Evolutionary conservation across 2,888 invertebrate genomes (phyloP).

Genomic region (Trichopoda pennipes): DNA sequence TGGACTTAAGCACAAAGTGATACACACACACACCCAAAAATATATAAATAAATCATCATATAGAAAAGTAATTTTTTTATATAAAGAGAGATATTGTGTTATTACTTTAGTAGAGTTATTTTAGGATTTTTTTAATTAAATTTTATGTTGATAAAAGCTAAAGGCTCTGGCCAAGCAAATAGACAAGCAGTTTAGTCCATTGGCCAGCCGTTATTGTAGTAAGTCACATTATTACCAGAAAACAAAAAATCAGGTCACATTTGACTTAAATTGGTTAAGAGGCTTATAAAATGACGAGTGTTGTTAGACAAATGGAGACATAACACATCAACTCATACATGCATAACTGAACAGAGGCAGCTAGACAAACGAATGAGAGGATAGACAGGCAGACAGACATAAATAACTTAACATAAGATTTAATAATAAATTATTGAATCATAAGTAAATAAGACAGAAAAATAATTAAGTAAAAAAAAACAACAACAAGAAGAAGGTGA

Average conservation of each 20-base stretch:
- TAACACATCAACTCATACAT: slow-evolving; percentile 7
- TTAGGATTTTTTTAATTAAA: slow-evolving; percentile 57
- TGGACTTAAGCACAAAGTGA: slow-evolving; percentile 19
- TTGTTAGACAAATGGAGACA: slow-evolving; percentile 59
- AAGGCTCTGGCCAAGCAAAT: slow-evolving; percentile 29
- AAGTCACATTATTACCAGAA: slow-evolving; percentile 29
- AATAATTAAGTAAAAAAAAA: background rate
- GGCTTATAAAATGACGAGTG: slow-evolving; percentile 59
- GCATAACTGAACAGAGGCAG: slow-evolving; percentile 10
- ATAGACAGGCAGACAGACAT: background rate
- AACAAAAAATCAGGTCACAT: slow-evolving; percentile 67
- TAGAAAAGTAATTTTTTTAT: background rate
- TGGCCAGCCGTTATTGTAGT: background rate
- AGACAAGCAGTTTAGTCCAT: background rate
- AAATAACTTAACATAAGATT: slow-evolving; percentile 23
- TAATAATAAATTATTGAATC: slow-evolving; percentile 60
- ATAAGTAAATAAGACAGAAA: slow-evolving; percentile 45
- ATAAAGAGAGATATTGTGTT: background rate
- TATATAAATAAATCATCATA: slow-evolving; percentile 8
- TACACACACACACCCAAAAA: slow-evolving; percentile 44
- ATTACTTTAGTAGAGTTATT: slow-evolving; percentile 15
- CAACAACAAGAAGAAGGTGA: slow-evolving; percentile 41
- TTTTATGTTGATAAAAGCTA: slow-evolving; percentile 55
- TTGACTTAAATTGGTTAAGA: slow-evolving; percentile 64
- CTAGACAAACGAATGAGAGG: background rate